Base-by-base conservation (phyloP, 2,797 vertebrate genomes). In the Hozukius guyotensis region DNA sequence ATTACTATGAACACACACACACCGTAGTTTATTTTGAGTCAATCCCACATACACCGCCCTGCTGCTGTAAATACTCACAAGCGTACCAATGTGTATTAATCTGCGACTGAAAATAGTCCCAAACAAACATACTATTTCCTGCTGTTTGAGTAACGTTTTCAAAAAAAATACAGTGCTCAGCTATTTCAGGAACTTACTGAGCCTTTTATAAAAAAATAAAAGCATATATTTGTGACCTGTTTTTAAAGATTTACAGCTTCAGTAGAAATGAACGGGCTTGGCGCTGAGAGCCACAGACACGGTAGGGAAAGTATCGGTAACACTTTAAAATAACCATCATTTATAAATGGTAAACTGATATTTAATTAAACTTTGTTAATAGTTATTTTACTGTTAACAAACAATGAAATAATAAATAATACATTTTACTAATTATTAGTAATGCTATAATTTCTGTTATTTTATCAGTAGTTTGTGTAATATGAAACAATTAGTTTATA, bases 271-370 rank as follows among this genome's bases (percentile, higher is more conserved):
- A 22, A 49, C 6, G 6, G 12, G 36, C 10, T 25, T 56, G 10
- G 22, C 0, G 0, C 1, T 67, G 27, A 52, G 24, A 38, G 32
- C 55, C 18, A 31, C 25, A 1, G 3, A 24, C 29, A 24, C 9
- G 0, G 0, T 13, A 20, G 34, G 1, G 63, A 46, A 46, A 46
- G 16, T 46, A 0, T 18, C 3, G 0, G 16, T 18, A 0, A 46
- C 16, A 46, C 14, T 46, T 46, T 46, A 46, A 18, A 18, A 46
- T 46, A 46, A 18, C 42, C 42, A 20, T 46, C 14, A 46, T 20
- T 49, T 8, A 49, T 20, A 0, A 49, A 49, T 49, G 46, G 18
- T 49, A 20, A 49, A 20, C 20, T 49, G 0, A 20, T 49, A 49
- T 49, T 20, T 3, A 49, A 49, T 49, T 49, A 20, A 49, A 49